phyloP scores from a whole-genome alignment of 2,888 invertebrate species.

The Smittia aterrima region DNA sequence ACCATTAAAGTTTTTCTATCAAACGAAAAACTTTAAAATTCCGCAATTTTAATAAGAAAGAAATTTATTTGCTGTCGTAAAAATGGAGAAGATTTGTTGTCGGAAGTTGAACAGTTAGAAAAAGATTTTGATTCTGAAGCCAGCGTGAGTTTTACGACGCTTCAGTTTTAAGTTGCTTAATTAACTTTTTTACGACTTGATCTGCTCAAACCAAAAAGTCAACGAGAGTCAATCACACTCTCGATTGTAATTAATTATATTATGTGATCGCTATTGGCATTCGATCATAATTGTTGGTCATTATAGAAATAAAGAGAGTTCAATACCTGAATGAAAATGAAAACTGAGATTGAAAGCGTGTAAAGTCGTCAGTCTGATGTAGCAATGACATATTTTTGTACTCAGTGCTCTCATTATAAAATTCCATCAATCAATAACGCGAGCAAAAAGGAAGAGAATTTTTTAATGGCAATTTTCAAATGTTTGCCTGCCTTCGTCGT shows the following conservation, averaged over 20 bases:
- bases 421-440: constrained; percentile 32
- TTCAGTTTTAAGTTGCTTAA: too few relatives aligned
- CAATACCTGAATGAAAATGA: too few relatives aligned
- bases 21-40: too few relatives aligned
- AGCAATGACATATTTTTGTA: constrained; percentile 37
- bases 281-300: constrained; percentile 15
- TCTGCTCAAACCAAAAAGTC: too few relatives aligned
- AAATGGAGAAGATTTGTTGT: too few relatives aligned
- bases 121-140: too few relatives aligned
- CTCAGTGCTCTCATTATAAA: constrained; percentile 36
- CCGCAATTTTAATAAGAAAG: too few relatives aligned
- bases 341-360: not conserved
- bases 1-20: too few relatives aligned
- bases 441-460: constrained; percentile 10
- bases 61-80: too few relatives aligned
- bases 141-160: not conserved
- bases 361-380: not conserved
- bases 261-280: constrained; percentile 23
- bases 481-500: not conserved
- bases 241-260: constrained; percentile 35
- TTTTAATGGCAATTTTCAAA: constrained; percentile 17
- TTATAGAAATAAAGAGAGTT: too few relatives aligned
- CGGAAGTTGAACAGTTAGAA: not conserved
- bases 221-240: too few relatives aligned
- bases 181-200: too few relatives aligned